These are phyloP conservation scores for Acanthacorydalis orientalis DNA, from an alignment of 2,888 invertebrate species.

Conservation along the genomic window DNA sequence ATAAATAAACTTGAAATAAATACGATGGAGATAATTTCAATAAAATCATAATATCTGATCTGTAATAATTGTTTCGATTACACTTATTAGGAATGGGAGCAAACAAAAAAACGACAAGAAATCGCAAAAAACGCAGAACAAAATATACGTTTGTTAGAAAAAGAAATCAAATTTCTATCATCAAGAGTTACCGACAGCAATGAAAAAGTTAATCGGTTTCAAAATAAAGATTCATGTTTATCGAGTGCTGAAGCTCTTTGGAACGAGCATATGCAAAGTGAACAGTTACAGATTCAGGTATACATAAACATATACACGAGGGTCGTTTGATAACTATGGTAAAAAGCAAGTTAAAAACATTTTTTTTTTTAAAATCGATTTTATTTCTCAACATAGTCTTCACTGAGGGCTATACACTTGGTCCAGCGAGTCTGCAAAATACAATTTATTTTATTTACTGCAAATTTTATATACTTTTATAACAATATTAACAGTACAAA, in stretches of 20 bases:
- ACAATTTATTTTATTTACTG: background rate
- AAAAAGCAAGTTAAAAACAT: no score
- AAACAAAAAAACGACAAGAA: background rate
- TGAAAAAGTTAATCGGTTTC: slow-evolving; percentile 45
- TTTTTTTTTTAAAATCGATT: no score
- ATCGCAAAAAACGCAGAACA: background rate
- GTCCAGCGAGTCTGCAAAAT: background rate
- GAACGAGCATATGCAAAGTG: background rate
- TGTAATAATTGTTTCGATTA: background rate
- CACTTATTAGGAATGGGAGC: background rate
- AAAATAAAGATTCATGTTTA: slow-evolving; percentile 47
- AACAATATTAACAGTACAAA: no score
- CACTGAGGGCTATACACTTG: no score
- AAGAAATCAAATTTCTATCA: slow-evolving; percentile 2
- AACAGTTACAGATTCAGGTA: slow-evolving; percentile 1
- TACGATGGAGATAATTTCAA: background rate
- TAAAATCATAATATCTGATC: background rate
- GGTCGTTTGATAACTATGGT: no score
- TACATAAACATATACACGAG: background rate
- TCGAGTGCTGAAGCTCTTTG: slow-evolving; percentile 24
- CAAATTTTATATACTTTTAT: no score
- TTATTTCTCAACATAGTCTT: no score
- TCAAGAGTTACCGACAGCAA: slow-evolving; percentile 31
- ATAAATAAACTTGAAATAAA: slow-evolving; percentile 1
- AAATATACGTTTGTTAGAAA: background rate